These are phyloP conservation scores for Spea multiplicata DNA, from an alignment of 2,113 vertebrate genomes.

Conservation along the genomic window DNA sequence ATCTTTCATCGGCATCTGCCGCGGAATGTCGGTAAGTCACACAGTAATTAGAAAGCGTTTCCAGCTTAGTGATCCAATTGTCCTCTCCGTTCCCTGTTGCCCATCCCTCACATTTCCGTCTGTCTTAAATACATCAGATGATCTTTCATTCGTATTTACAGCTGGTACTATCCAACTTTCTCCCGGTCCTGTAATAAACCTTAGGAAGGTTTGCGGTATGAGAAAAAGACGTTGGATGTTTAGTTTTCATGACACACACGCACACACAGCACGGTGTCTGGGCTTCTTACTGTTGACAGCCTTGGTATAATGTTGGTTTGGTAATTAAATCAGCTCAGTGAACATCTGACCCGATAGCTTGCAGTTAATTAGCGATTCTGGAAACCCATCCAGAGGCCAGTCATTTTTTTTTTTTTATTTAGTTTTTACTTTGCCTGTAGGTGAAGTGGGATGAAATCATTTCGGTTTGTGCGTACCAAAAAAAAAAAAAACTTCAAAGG, in stretches of 20 bases:
- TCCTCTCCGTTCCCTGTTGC: conserved; percentile 25
- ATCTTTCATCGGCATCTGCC: conserved; percentile 29
- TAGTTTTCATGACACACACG: conserved; percentile 16
- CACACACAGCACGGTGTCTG: conserved; percentile 15
- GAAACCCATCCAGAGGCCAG: conserved; percentile 36
- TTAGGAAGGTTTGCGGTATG: conserved; percentile 2
- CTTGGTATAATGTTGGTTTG: conserved; percentile 28
- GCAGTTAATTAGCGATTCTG: conserved; percentile 45
- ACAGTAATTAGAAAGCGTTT: conserved; percentile 23
- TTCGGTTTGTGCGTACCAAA: conserved; percentile 25
- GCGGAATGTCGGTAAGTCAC: conserved; percentile 3
- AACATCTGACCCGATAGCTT: conserved; percentile 41
- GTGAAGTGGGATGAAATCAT: conserved; percentile 38
- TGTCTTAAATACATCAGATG: conserved; percentile 23
- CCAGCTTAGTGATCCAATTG: conserved; percentile 41
- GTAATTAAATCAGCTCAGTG: conserved; percentile 44
- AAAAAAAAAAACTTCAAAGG: conserved; percentile 30
- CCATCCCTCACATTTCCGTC: conserved; percentile 30
- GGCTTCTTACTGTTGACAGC: conserved; percentile 27
- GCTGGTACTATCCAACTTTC: neutral
- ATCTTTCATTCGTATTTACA: conserved; percentile 17
- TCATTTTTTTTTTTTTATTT: neutral
- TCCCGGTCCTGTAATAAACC: conserved; percentile 8
- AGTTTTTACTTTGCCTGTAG: conserved; percentile 25
- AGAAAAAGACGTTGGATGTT: conserved; percentile 18